phyloP scores from a whole-genome alignment of 2,888 invertebrate genomes.

The Nymphalis polychloros region DNA sequence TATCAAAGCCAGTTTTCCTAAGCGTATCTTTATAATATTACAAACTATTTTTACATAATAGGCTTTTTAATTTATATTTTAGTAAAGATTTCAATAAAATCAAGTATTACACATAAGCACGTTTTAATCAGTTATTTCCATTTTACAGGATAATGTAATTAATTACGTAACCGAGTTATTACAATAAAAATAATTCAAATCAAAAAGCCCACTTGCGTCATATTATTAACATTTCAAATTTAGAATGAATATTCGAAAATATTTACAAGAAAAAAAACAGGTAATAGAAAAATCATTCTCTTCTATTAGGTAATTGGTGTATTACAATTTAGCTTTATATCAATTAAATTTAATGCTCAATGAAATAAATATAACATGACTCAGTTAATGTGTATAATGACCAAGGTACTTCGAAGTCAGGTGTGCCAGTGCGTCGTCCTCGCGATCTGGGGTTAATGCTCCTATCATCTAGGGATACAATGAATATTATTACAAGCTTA shows the following conservation, averaged over 20 bases:
- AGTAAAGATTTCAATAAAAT: background rate
- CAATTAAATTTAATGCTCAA: too few relatives aligned
- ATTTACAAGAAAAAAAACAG: too few relatives aligned
- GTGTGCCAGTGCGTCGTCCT: slow-evolving; percentile 63
- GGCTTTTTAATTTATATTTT: too few relatives aligned
- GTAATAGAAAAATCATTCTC: too few relatives aligned
- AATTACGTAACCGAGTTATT: background rate
- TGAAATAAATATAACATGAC: background rate
- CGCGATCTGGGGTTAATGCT: slow-evolving; percentile 53
- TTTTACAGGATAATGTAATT: slow-evolving; percentile 1
- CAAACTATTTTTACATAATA: too few relatives aligned
- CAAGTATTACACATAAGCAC: background rate
- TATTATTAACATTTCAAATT: background rate
- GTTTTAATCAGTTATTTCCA: background rate
- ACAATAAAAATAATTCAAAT: background rate
- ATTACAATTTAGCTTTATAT: too few relatives aligned
- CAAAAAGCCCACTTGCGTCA: background rate
- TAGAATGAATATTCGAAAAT: too few relatives aligned
- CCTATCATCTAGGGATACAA: slow-evolving; percentile 44
- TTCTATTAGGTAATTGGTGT: too few relatives aligned
- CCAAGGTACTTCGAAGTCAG: slow-evolving; percentile 45
- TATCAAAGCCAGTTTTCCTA: too few relatives aligned
- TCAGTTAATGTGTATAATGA: slow-evolving; percentile 17
- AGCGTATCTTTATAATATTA: too few relatives aligned
- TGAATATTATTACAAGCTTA: too few relatives aligned